Evolutionary conservation across 2,888 invertebrate genomes (phyloP), one percentile per base, ranked within the genome.

Genomic region (Melinopterus prodromus): DNA sequence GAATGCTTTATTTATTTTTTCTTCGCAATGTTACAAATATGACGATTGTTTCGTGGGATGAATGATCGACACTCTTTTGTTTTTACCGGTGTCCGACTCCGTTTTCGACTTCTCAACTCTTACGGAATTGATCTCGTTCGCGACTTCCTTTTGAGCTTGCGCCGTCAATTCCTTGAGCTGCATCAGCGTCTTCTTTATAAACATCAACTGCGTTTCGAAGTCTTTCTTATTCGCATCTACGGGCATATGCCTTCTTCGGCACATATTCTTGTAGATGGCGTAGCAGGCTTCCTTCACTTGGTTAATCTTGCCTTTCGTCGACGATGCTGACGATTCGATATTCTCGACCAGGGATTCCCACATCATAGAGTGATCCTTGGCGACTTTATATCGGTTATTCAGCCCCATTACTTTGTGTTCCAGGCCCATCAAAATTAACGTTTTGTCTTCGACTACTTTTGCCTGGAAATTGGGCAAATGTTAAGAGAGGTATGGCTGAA

Each of bases 391-490:
- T 71, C 92, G 90, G 86, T 91, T 90, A 90, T 93, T 90, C 16
- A 93, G 88, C 82, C 91, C 90, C 12, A 93, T 92, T 16, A 93
- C 90, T 79, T 91, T 91, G 84, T 93, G 93, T 86, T 93, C 93
- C 36, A 93, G 88, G 0, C 92, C 92, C 91, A 93, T 92, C 80
- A 94, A 90, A 81, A 90, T 91, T 16, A 93, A 91, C 36, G 91
- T 91, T 87, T 93, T 93, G 85, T 91, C 91, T 84, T 94, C 93
- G 0, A 92, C 91, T 78, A 92, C 88, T 7, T 90, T 88, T 69
- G 71, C 77, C 79, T 79, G 36, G 37, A 79, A 69, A 15, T 14
- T 14, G 7, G 12, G 0, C 3, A 53, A 53, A 9, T 53, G 12
- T 53, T 9, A 53, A 53, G 7, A 53, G 53, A 38, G 12, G 5